Conservation (phyloP, 2,113 vertebrate species). For the Syngnathus typhle region DNA sequence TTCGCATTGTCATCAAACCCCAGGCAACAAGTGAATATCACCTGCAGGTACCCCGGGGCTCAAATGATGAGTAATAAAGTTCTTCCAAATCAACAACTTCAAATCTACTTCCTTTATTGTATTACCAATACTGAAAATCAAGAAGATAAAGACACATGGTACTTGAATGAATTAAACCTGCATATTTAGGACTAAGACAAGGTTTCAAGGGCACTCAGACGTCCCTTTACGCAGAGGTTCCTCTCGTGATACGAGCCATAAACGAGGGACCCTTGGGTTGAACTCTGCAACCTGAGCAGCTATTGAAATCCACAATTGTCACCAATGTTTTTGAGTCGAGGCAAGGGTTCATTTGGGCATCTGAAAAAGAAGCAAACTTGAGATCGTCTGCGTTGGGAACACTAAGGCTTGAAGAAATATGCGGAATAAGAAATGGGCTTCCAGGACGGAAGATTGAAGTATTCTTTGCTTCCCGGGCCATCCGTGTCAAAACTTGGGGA, state of each 20-base stretch:
- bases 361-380: constrained; percentile 2
- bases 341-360: constrained; percentile 5
- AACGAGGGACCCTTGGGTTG: constrained; percentile 11
- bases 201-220: constrained; percentile 36
- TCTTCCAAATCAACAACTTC: constrained; percentile 48
- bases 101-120: constrained; percentile 20
- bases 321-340: constrained; percentile 4
- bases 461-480: constrained; percentile 12
- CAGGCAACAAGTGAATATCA: constrained; percentile 29
- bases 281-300: constrained; percentile 8
- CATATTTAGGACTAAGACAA: not conserved
- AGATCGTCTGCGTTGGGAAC: constrained; percentile 4
- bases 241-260: constrained; percentile 15
- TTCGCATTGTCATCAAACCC: not conserved
- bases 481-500: constrained; percentile 34
- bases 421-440: constrained; percentile 23
- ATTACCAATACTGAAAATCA: not conserved
- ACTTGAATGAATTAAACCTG: not conserved
- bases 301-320: constrained; percentile 7
- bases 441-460: constrained; percentile 43
- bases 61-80: not conserved
- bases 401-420: constrained; percentile 24
- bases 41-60: constrained; percentile 12
- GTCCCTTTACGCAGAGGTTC: constrained; percentile 25
- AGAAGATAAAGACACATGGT: not conserved